Evolutionary conservation across 2,888 invertebrate genomes (phyloP), one percentile per base, ranked within the genome.

Genomic region (Invenusta paracnida): DNA sequence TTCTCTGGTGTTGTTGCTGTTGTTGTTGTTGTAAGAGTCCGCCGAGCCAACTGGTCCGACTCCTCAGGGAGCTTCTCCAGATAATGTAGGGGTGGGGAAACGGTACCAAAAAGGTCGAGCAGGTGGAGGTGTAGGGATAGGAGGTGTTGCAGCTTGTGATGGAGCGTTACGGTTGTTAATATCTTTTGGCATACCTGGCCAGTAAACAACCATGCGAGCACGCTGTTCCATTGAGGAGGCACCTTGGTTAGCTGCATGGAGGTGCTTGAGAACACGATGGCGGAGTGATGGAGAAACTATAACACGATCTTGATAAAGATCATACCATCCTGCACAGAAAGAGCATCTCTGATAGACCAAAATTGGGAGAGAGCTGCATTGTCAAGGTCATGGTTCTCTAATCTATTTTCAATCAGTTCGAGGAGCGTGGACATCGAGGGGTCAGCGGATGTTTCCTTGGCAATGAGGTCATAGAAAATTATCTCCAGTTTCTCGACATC

Each of bases 181-280:
- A n/a, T n/a, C n/a, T n/a, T n/a, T n/a, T n/a, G n/a, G n/a, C n/a
- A n/a, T n/a, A n/a, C n/a, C n/a, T n/a, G 73, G 73, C 73, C 73
- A 73, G 73, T 73, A 73, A 23, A 73, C 73, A 5, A 73, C 73
- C 73, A 23, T 73, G 73, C 73, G 73, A 73, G 73, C 73, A 23
- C 11, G 73, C 25, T 73, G 73, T 73, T 73, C 25, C 73, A 73
- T 73, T 73, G 73, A 73, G 11, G 73, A 73, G 23, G 23, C 23
- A 23, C 73, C 73, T 73, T 73, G 73, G 73, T 73, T 5, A 23
- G 73, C 73, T 13, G 17, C 73, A 5, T 73, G 27, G 25, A 73
- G 73, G 2, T 13, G 17, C 73, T 23, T 5, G 23, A 73, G 73
- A 23, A 73, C 73, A 25, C 73, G 73, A 73, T 73, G 17, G 73